Base-by-base conservation (phyloP, 2,797 vertebrate genomes). In the Parauchenoglanis punctatus region DNA sequence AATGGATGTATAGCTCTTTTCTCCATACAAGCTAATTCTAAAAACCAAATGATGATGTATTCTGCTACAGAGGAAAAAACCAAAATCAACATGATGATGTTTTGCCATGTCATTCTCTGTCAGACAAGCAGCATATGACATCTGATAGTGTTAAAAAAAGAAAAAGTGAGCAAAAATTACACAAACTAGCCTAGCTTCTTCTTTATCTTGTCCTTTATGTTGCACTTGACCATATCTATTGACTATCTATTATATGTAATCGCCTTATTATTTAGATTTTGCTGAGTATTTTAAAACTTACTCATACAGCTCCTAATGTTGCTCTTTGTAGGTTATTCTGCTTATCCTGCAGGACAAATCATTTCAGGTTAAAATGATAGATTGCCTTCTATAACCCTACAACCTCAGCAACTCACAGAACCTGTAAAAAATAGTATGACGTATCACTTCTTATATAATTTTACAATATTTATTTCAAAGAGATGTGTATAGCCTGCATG, bases 141-240 rank as follows among this genome's bases (percentile, higher is more conserved):
- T 76, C 23, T n/a, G 0, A 10, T 0, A n/a, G 17, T 58, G 49
- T 77, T 54, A 17, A 11, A 17, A 15, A 54, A 17, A 28, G 18
- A 54, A 54, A 49, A 73, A 73, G 25, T 6, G 7, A 17, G 8
- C 56, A 35, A 54, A 75, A 52, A 52, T 15, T 49, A 17, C 23
- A 54, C 49, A 77, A 77, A 4, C 23, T 77, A 40, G 25, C 11
- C 6, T 18, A 72, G 68, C 68, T 20, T 15, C 18, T 73, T 73
- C 72, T 75, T 56, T 20, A 56, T 78, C 59, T 80, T 59, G 56
- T 59, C 10, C 31, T 35, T 80, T 80, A 80, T 81, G 59, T 82
- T 49, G 7, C 25, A 49, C 59, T 82, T 65, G 23, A 65, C 40
- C 61, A 2, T 63, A 81, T 63, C 25, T 49, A 49, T 12, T 46